phyloP scores from a whole-genome alignment of 1,140 invertebrate species.

The Solenopsis fugax region DNA sequence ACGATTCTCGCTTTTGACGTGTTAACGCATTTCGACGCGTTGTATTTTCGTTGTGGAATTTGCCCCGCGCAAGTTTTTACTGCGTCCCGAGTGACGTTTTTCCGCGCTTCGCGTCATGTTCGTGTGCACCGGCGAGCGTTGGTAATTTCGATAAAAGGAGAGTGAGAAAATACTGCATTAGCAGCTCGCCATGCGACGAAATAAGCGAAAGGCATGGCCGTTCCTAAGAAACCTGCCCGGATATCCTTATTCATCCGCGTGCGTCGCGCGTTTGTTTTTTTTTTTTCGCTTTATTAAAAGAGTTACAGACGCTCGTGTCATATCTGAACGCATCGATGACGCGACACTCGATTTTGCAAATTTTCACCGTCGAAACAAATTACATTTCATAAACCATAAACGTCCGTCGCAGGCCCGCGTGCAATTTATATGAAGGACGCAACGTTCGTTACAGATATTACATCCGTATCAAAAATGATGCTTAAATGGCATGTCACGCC shows the following conservation, averaged over 20 bases:
- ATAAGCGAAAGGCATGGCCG: conserved; percentile 3
- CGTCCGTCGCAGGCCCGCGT: conserved; percentile 39
- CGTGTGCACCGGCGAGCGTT: conserved; percentile 1
- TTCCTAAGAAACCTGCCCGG: neutral
- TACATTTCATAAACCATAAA: conserved; percentile 57
- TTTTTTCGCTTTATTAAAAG: conserved; percentile 35
- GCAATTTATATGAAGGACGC: conserved; percentile 25
- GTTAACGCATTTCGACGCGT: conserved; percentile 53
- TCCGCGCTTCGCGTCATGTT: conserved; percentile 41
- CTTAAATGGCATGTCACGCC: conserved; percentile 31
- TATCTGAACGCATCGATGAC: conserved; percentile 43
- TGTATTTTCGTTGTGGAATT: conserved; percentile 61
- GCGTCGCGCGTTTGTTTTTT: conserved; percentile 11
- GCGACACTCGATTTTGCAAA: conserved; percentile 44
- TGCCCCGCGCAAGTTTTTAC: conserved; percentile 55
- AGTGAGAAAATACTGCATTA: conserved; percentile 62
- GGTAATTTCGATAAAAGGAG: conserved; percentile 64
- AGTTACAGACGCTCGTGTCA: conserved; percentile 21
- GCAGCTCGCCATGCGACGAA: conserved; percentile 25
- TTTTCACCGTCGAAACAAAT: conserved; percentile 48
- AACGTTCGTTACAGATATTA: conserved; percentile 16
- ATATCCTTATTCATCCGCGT: conserved; percentile 11
- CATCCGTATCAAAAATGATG: conserved; percentile 21
- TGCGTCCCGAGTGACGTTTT: conserved; percentile 42
- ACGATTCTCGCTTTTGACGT: conserved; percentile 52